Conservation (phyloP, 1,140 invertebrate genomes). For the Halictus rubicundus region DNA sequence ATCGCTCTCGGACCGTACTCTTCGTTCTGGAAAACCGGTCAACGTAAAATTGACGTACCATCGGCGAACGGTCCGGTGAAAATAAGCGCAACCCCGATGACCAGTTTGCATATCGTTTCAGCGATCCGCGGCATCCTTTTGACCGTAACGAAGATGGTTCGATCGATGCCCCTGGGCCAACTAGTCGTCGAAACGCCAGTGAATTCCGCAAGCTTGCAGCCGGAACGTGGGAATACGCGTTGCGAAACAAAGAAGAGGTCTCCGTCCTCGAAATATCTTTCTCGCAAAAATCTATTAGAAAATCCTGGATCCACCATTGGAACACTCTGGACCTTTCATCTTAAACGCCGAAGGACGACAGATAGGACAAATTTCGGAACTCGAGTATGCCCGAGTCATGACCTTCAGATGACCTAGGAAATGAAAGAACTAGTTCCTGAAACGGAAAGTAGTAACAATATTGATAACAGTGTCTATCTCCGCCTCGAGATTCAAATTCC, state of each 20-base stretch:
- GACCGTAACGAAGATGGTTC: neutral
- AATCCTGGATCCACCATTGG: no score
- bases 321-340: no score
- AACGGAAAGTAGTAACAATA: no score
- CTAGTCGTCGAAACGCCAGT: neutral
- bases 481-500: no score
- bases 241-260: neutral
- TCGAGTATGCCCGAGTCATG: no score
- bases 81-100: neutral
- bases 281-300: no score
- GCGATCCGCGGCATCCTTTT: constrained; percentile 1
- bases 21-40: constrained; percentile 6
- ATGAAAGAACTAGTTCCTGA: no score
- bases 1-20: neutral
- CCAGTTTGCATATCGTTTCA: neutral
- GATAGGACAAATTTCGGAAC: no score
- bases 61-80: neutral
- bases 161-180: neutral
- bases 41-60: constrained; percentile 11
- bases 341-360: no score
- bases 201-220: neutral
- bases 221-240: neutral
- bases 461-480: no score
- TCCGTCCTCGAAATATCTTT: no score
- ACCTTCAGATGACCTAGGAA: no score